These are phyloP conservation scores for Tyto alba DNA, from an alignment of 2,113 vertebrate genomes.

Conservation along the genomic window DNA sequence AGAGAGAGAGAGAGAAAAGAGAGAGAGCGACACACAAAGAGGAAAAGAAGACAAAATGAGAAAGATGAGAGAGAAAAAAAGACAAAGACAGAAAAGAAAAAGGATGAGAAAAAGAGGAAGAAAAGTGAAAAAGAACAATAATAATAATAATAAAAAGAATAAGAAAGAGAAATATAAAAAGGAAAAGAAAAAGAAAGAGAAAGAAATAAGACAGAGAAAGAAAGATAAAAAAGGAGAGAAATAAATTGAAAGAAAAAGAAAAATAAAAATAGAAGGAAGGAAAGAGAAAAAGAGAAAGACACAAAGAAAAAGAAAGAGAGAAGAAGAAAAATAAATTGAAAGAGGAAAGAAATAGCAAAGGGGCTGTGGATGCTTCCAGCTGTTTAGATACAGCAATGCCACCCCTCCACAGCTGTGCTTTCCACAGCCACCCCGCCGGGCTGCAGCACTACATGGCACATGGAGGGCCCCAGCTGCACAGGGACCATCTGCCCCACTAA, in stretches of 20 bases:
- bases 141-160: no score
- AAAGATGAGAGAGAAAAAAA: no score
- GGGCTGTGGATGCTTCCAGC: background rate
- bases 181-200: background rate
- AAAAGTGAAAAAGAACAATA: no score
- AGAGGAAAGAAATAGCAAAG: background rate
- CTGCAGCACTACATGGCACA: background rate
- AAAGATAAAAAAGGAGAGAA: no score
- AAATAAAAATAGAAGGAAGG: background rate
- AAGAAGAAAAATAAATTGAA: background rate
- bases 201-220: background rate
- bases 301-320: background rate
- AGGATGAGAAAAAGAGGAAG: background rate
- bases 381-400: fast-evolving
- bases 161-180: background rate
- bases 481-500: background rate
- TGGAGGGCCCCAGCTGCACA: background rate
- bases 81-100: no score
- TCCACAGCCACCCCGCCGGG: background rate
- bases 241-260: background rate
- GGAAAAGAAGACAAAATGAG: background rate
- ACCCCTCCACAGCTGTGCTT: background rate
- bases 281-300: background rate
- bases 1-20: background rate
- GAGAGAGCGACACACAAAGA: background rate